Evolutionary conservation across 2,888 invertebrate genomes (phyloP).

Genomic region (Blomia tropicalis): DNA sequence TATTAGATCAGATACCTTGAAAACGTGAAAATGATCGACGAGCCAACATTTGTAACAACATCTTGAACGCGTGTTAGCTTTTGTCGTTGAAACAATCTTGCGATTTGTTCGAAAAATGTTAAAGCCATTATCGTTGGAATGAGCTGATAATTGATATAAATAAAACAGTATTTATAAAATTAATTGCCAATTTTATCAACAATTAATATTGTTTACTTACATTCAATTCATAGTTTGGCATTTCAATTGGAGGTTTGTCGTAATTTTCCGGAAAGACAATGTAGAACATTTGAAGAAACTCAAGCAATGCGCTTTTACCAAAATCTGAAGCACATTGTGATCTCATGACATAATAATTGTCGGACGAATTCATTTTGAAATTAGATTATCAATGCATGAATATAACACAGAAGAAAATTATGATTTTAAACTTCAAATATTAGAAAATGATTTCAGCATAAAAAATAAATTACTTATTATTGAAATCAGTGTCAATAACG

Average conservation of each 20-base stretch:
- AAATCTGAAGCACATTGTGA: slow-evolving; percentile 4
- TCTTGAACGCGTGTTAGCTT: slow-evolving; percentile 16
- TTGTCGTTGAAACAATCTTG: slow-evolving; percentile 9
- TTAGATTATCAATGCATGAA: too few relatives aligned
- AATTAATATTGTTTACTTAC: neutral
- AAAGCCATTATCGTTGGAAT: slow-evolving; percentile 3
- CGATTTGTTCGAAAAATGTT: neutral
- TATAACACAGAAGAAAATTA: too few relatives aligned
- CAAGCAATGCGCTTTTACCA: neutral
- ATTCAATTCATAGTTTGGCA: slow-evolving; percentile 14
- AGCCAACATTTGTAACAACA: slow-evolving; percentile 4
- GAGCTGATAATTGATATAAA: neutral
- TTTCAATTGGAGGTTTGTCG: neutral
- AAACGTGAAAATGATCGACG: slow-evolving; percentile 7
- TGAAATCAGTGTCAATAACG: too few relatives aligned
- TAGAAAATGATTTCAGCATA: too few relatives aligned
- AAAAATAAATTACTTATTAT: too few relatives aligned
- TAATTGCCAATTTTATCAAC: neutral
- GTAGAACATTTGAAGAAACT: slow-evolving; percentile 17
- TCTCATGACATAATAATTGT: too few relatives aligned
- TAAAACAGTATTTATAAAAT: too few relatives aligned
- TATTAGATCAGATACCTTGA: neutral
- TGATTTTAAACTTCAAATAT: too few relatives aligned
- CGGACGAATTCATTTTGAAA: too few relatives aligned
- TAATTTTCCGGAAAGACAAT: slow-evolving; percentile 12